Evolutionary conservation across 2,888 invertebrate species (phyloP).

Genomic region (Dione vanillae): DNA sequence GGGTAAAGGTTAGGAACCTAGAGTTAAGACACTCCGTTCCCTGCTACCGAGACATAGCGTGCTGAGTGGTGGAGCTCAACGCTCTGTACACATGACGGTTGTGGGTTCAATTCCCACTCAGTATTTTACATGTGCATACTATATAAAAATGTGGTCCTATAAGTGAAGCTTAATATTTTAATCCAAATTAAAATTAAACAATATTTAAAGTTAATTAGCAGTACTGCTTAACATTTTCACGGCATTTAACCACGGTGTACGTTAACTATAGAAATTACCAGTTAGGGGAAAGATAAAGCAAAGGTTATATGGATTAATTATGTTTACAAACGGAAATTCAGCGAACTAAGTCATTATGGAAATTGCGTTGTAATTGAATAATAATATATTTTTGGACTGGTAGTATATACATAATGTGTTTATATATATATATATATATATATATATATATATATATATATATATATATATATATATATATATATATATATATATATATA

Average conservation of each 20-base stretch:
- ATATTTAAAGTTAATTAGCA: constrained; percentile 5
- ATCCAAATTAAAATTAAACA: background rate
- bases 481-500: too few relatives aligned
- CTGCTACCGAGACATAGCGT: too few relatives aligned
- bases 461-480: too few relatives aligned
- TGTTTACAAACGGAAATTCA: constrained; percentile 25
- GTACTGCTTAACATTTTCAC: constrained; percentile 26
- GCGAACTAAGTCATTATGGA: constrained; percentile 19
- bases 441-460: background rate
- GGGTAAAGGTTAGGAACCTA: too few relatives aligned
- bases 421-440: background rate
- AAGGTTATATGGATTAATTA: constrained; percentile 27
- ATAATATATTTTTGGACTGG: background rate
- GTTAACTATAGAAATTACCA: constrained; percentile 8
- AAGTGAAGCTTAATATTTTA: background rate
- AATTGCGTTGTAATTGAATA: constrained; percentile 8
- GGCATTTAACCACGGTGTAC: constrained; percentile 24
- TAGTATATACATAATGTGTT: background rate
- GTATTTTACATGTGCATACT: too few relatives aligned
- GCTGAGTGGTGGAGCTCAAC: too few relatives aligned
- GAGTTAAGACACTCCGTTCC: too few relatives aligned
- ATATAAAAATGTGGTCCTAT: background rate
- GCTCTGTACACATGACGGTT: too few relatives aligned
- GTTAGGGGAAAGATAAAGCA: constrained; percentile 19
- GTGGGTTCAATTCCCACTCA: too few relatives aligned